Evolutionary conservation across 2,888 invertebrate species (phyloP).

Genomic region (Nemoura dubitans): DNA sequence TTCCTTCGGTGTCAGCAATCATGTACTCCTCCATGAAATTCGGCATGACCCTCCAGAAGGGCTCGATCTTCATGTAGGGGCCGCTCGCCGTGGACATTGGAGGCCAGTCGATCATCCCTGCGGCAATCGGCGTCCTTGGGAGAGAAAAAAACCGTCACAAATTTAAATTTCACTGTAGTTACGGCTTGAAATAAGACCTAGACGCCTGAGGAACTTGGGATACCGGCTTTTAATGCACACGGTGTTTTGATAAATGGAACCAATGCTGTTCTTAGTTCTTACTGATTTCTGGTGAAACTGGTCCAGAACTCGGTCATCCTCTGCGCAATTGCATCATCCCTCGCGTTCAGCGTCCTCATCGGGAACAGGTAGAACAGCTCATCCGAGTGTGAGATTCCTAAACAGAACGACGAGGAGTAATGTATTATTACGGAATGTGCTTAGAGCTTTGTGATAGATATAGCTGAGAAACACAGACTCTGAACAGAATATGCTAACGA

Average conservation of each 20-base stretch:
- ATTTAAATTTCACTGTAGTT: too few relatives aligned
- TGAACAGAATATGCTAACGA: too few relatives aligned
- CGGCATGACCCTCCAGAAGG: conserved; percentile 45
- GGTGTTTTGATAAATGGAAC: too few relatives aligned
- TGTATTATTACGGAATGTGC: too few relatives aligned
- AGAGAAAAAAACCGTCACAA: too few relatives aligned
- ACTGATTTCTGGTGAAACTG: conserved; percentile 56
- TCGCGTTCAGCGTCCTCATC: conserved; percentile 57
- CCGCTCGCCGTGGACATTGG: conserved; percentile 53
- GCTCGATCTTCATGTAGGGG: conserved; percentile 54
- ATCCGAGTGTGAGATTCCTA: conserved; percentile 68
- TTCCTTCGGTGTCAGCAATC: conserved; percentile 52
- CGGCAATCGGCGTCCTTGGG: conserved; percentile 48
- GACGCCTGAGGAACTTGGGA: too few relatives aligned
- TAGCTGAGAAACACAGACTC: too few relatives aligned
- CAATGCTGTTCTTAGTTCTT: too few relatives aligned
- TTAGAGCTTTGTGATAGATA: too few relatives aligned
- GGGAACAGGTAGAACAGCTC: conserved; percentile 70
- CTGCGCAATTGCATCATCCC: conserved; percentile 59
- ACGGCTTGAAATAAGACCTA: too few relatives aligned
- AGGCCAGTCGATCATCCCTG: conserved; percentile 52
- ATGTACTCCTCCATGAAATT: conserved; percentile 53
- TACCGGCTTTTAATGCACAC: too few relatives aligned
- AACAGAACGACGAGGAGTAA: too few relatives aligned
- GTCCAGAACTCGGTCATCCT: conserved; percentile 63